Percentiles rank a stretch among this genome's conserved stretches.
These are phyloP conservation scores for Catocala sponsa DNA, from an alignment of 2,888 invertebrate genomes.

Conservation along the genomic window DNA sequence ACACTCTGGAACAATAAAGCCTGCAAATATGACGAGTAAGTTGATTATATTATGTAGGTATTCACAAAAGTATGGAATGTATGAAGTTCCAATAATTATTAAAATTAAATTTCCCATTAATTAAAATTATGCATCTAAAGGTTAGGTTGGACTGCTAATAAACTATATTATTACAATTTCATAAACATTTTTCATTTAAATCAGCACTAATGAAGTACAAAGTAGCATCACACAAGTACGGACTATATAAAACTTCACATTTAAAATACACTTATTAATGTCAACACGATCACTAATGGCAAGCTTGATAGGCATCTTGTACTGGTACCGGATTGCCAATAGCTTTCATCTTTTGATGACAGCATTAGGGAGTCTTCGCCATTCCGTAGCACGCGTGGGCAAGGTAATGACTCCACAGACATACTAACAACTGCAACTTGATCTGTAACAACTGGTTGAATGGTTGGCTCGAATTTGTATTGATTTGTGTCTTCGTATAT, in stretches of 20 bases:
- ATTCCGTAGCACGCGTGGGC: conserved; percentile 70
- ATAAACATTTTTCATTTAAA: conserved; percentile 19
- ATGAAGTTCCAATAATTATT: no score
- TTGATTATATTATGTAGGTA: no score
- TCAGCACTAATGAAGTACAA: conserved; percentile 25
- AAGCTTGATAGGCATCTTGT: conserved; percentile 57
- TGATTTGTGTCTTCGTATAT: conserved; percentile 62
- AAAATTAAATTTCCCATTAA: no score
- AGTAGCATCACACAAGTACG: conserved; percentile 33
- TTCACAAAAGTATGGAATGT: no score
- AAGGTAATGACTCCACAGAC: conserved; percentile 70
- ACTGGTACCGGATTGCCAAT: conserved; percentile 71
- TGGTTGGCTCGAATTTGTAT: conserved; percentile 69
- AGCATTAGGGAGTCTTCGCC: conserved; percentile 82
- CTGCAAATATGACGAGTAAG: no score
- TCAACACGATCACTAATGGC: conserved; percentile 58
- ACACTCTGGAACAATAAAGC: no score
- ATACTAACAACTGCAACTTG: conserved; percentile 72
- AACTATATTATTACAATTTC: no score
- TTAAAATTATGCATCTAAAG: no score
- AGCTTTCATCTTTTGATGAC: conserved; percentile 79
- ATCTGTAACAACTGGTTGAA: conserved; percentile 59
- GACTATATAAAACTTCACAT: conserved; percentile 15
- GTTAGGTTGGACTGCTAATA: no score
- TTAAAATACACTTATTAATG: conserved; percentile 53